phyloP scores from a whole-genome alignment of 1,140 invertebrate genomes.

The Agrypnia vestita region DNA sequence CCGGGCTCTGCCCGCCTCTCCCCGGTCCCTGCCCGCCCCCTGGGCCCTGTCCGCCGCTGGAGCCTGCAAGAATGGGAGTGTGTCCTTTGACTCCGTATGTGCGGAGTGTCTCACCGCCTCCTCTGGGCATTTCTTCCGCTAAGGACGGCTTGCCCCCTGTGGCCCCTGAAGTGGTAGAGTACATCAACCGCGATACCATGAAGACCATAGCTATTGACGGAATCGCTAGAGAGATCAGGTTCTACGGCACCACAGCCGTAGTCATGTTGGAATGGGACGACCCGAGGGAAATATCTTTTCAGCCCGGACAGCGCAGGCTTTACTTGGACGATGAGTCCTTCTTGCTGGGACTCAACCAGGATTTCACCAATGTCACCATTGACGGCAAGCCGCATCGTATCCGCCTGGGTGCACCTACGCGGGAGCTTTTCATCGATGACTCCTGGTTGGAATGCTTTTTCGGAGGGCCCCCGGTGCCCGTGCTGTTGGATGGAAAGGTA shows the following conservation, averaged over 20 bases:
- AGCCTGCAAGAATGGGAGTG: neutral
- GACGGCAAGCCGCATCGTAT: conserved; percentile 84
- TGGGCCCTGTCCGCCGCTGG: neutral
- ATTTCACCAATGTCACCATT: conserved; percentile 81
- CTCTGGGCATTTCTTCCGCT: conserved; percentile 64
- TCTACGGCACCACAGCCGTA: conserved; percentile 88
- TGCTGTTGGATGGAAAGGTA: conserved; percentile 87
- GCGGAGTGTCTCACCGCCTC: conserved; percentile 64
- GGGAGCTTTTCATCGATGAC: conserved; percentile 93
- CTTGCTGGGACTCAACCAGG: conserved; percentile 80
- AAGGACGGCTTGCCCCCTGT: conserved; percentile 72
- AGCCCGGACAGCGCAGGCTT: conserved; percentile 79
- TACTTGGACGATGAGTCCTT: conserved; percentile 83
- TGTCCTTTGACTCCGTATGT: conserved; percentile 65
- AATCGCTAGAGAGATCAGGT: conserved; percentile 86
- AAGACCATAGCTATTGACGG: conserved; percentile 91
- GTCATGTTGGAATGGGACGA: conserved; percentile 89
- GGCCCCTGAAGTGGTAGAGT: conserved; percentile 75
- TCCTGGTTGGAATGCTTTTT: conserved; percentile 92
- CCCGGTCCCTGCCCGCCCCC: conserved; percentile 57
- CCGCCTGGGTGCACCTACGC: conserved; percentile 91
- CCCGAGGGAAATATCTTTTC: conserved; percentile 88
- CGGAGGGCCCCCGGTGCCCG: conserved; percentile 88
- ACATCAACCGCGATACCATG: conserved; percentile 78
- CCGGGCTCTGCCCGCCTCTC: conserved; percentile 51